Base-by-base conservation (phyloP, 1,140 invertebrate species). In the Wasmannia auropunctata region DNA sequence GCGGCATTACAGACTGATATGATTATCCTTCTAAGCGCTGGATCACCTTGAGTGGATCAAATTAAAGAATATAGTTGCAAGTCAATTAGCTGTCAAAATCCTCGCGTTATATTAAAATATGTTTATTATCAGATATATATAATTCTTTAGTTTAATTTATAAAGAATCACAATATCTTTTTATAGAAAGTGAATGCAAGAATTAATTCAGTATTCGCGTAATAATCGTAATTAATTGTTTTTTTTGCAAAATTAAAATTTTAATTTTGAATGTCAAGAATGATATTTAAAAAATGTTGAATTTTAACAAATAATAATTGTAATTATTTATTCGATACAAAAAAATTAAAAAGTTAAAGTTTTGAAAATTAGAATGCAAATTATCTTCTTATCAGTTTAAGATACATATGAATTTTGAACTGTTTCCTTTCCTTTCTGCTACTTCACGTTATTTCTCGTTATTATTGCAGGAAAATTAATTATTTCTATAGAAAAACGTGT, bases 1-100 rank as follows among this genome's bases (percentile, higher is more conserved):
- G 85, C 70, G 25, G 14, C 49, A 67, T 89, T 76, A 80, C 28
- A 31, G 72, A 70, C 90, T 87, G 19, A 40, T 49, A 31, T 2
- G 11, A 86, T 87, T 51, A 22, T 58, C 40, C 43, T 63, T n/a
- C n/a, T 54, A 49, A 40, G n/a, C 25, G 7, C 46, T n/a, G 7
- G 34, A 25, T 37, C 37, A 34, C 1, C 2, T 72, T 22, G 19
- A 67, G 11, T 63, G 8, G 8, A 31, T 22, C 5, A 19, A 62
- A 14, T 6, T 4, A 10, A 62, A 11, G 34, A 6, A 19, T 67
- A n/a, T 2, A 2, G 16, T 28, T 69, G 19, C 22, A 43, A 14
- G 8, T 80, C 22, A 51, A 28, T 25, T 25, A 37, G 40, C 4
- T 43, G 46, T 40, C 76, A 28, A 65, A 43, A 49, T n/a, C 43